phyloP scores from a whole-genome alignment of 1,140 invertebrate genomes.

The Hycleus cichorii region DNA sequence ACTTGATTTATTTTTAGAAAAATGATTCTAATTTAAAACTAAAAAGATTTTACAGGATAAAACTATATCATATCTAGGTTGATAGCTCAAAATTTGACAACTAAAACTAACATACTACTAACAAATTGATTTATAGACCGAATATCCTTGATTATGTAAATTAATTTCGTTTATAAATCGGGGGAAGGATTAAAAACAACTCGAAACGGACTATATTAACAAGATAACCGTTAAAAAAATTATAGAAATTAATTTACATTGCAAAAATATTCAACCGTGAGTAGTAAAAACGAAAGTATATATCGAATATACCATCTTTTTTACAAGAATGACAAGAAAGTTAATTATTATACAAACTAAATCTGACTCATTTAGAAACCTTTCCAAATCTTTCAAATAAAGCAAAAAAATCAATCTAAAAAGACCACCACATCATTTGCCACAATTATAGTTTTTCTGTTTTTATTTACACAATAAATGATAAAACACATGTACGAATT shows the following conservation, averaged over 20 bases:
- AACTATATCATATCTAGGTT: slow-evolving; percentile 8
- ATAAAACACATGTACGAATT: too few relatives aligned
- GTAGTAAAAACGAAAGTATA: too few relatives aligned
- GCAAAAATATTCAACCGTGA: too few relatives aligned
- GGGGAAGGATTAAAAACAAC: not conserved
- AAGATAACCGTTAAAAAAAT: not conserved
- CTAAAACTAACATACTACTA: slow-evolving; percentile 20
- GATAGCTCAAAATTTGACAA: slow-evolving; percentile 17
- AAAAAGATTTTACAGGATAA: slow-evolving; percentile 21
- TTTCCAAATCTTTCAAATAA: not conserved
- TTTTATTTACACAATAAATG: too few relatives aligned
- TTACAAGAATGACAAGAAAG: slow-evolving; percentile 20
- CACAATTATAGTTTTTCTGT: not conserved
- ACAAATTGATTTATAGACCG: not conserved
- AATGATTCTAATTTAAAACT: slow-evolving; percentile 20
- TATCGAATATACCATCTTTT: slow-evolving; percentile 15
- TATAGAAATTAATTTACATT: not conserved
- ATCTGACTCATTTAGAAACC: slow-evolving; percentile 20
- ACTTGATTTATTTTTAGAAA: slow-evolving; percentile 31
- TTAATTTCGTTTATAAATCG: too few relatives aligned
- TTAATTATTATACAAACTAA: slow-evolving; percentile 23
- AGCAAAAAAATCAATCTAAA: not conserved
- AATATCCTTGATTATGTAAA: too few relatives aligned
- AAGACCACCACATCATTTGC: not conserved
- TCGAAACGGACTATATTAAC: not conserved